These are phyloP conservation scores for Lepidocyrtoides sp. DNA, from an alignment of 2,888 invertebrate genomes.

Conservation along the genomic window DNA sequence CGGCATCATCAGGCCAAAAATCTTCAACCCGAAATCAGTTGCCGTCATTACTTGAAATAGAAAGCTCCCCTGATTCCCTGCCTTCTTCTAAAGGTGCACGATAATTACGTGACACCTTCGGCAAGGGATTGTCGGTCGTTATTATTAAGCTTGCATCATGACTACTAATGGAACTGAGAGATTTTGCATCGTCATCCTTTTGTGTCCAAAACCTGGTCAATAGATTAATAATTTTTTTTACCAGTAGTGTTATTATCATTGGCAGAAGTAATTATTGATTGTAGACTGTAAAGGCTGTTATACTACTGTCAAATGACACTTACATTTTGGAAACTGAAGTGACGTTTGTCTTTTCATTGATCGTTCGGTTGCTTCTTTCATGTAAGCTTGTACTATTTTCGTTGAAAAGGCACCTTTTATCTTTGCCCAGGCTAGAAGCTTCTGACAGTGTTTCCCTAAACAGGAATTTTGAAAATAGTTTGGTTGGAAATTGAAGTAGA, in stretches of 20 bases:
- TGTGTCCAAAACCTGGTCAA: constrained; percentile 58
- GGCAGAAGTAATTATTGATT: neutral
- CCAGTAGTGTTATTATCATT: neutral
- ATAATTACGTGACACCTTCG: constrained; percentile 15
- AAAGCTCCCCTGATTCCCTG: constrained; percentile 67
- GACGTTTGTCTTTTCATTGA: neutral
- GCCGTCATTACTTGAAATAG: constrained; percentile 8
- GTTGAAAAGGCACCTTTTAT: neutral
- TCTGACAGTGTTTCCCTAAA: constrained; percentile 50
- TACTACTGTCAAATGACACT: no score
- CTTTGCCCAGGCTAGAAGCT: constrained; percentile 4
- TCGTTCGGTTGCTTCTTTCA: neutral
- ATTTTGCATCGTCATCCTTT: constrained; percentile 55
- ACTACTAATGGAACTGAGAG: constrained; percentile 62
- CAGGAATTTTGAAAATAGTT: no score
- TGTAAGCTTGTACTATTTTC: neutral
- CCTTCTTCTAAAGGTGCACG: neutral
- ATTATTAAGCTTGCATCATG: neutral
- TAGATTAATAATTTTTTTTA: neutral
- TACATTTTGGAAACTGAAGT: constrained; percentile 58
- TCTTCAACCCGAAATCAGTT: no score
- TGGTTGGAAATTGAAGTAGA: no score
- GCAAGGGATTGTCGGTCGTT: neutral
- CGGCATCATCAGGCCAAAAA: no score
- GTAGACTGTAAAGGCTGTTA: no score